A percentile compares a stretch with the other conserved stretches of the same genome.
Evolutionary conservation across 2,113 vertebrate genomes (phyloP).

Genomic region (Cisticola juncidis): DNA sequence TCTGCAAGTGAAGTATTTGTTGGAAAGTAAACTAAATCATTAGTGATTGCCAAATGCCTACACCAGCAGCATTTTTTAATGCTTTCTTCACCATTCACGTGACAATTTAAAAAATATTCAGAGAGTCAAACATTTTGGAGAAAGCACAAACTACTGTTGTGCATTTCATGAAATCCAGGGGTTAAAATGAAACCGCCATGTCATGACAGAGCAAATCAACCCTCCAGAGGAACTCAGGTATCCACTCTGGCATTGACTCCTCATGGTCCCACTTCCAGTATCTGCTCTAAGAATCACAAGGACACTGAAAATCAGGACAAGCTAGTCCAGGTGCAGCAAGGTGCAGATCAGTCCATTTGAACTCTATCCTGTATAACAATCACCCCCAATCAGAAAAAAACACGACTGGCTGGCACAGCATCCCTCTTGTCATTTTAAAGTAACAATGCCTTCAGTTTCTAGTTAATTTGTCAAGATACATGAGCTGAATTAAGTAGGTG

Average conservation of each 20-base stretch:
- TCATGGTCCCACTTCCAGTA: not conserved
- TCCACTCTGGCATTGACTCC: not conserved
- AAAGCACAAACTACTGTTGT: not conserved
- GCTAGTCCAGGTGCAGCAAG: not conserved
- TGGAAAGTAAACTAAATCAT: not conserved
- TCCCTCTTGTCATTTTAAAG: not conserved
- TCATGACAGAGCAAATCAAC: not conserved
- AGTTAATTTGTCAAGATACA: not conserved
- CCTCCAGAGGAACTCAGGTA: not conserved
- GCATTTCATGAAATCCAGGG: not conserved
- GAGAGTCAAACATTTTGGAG: not conserved
- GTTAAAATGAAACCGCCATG: not conserved
- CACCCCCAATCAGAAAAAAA: not conserved
- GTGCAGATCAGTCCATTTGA: not conserved
- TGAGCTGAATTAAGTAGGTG: not conserved
- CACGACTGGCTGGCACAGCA: fast-evolving
- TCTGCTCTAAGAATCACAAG: not conserved
- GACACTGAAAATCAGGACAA: not conserved
- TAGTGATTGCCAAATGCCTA: not conserved
- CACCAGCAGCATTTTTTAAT: not conserved
- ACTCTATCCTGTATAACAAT: not conserved
- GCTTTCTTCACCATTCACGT: not conserved
- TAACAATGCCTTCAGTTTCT: not conserved
- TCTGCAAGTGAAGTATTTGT: not conserved
- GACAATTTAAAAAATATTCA: not conserved